phyloP scores from a whole-genome alignment of 2,888 invertebrate genomes.

The Andricus quercusramuli region DNA sequence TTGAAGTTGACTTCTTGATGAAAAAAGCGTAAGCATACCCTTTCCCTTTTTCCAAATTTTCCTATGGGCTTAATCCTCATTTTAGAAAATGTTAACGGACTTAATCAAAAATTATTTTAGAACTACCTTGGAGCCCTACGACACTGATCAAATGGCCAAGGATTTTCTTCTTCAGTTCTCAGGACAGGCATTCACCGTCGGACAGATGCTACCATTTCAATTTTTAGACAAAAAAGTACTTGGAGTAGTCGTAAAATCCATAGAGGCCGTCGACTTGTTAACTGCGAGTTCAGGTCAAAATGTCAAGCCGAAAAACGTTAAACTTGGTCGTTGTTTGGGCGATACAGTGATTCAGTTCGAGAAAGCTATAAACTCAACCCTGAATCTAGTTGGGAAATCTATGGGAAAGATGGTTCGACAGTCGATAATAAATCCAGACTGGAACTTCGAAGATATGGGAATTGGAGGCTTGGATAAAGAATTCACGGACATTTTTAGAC shows the following conservation, averaged over 20 bases:
- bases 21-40: conserved; percentile 91
- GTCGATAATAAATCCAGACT: conserved; percentile 98
- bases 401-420: conserved; percentile 89
- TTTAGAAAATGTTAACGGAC: background rate
- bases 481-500: conserved; percentile 98
- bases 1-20: conserved; percentile 96
- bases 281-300: conserved; percentile 88
- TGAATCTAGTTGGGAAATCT: conserved; percentile 94
- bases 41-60: background rate
- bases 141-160: conserved; percentile 97
- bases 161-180: conserved; percentile 95
- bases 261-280: conserved; percentile 92
- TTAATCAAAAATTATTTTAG: conserved; percentile 79
- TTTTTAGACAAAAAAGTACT: conserved; percentile 94
- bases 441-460: conserved; percentile 99
- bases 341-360: conserved; percentile 96
- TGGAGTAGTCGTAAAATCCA: conserved; percentile 90
- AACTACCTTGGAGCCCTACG: conserved; percentile 92
- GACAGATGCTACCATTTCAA: conserved; percentile 94
- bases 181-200: conserved; percentile 93
- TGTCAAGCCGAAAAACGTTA: conserved; percentile 86
- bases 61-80: background rate
- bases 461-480: conserved; percentile 98
- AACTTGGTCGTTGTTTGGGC: conserved; percentile 91
- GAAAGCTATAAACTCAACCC: conserved; percentile 92